These are phyloP conservation scores for Actinia equina DNA, from an alignment of 64 coral and sea anemone genomes.

Conservation along the genomic window DNA sequence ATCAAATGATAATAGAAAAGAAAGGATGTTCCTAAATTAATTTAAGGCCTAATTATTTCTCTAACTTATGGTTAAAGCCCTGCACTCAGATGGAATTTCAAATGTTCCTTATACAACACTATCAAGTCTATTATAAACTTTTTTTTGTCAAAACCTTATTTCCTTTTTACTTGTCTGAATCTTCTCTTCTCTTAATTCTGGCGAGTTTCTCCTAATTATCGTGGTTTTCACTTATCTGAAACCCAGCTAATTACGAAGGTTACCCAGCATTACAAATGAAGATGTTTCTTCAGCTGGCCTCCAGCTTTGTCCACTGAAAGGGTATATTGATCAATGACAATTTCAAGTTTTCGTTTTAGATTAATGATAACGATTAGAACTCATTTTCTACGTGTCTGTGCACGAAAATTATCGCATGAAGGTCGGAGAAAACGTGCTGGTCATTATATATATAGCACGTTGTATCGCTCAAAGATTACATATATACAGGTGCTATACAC, in stretches of 20 bases:
- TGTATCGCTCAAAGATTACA: constrained; percentile 7
- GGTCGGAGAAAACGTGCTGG: constrained; percentile 8
- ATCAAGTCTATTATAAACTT: not conserved
- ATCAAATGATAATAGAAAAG: no score
- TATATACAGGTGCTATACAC: constrained; percentile 11
- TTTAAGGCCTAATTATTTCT: no score
- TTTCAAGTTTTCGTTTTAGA: not conserved
- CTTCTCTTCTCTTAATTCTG: not conserved
- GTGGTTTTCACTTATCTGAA: not conserved
- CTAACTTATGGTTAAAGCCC: no score
- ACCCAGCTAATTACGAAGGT: not conserved
- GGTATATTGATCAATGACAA: constrained; percentile 2
- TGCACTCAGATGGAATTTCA: no score
- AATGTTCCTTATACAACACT: no score
- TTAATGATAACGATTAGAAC: constrained; percentile 16
- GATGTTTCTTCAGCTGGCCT: constrained; percentile 11
- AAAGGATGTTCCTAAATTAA: no score
- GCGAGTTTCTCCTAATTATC: not conserved
- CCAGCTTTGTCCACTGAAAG: not conserved
- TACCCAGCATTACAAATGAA: not conserved
- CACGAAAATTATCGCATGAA: not conserved
- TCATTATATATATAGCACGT: constrained; percentile 3
- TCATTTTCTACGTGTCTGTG: not conserved
- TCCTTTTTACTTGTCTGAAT: not conserved
- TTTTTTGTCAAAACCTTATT: not conserved